phyloP scores from a whole-genome alignment of 2,888 invertebrate genomes.

The Eupeodes latifasciatus region DNA sequence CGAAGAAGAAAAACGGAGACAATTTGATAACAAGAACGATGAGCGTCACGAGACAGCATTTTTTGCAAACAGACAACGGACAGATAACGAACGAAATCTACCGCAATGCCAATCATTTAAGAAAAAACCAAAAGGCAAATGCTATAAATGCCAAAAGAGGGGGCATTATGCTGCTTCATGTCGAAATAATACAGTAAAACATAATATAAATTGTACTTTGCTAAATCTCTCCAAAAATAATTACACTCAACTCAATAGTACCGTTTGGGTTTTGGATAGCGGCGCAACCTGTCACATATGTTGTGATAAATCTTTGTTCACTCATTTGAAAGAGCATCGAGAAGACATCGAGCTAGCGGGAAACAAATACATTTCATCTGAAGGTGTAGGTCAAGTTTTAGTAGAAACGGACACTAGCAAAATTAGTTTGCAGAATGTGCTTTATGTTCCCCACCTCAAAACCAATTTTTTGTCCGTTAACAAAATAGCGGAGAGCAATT shows the following conservation, averaged over 20 bases:
- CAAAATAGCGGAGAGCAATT: conserved; percentile 38
- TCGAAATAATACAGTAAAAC: conserved; percentile 13
- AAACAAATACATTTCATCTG: conserved; percentile 32
- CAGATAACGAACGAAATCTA: not conserved
- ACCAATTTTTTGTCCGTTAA: conserved; percentile 40
- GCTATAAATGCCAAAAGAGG: conserved; percentile 50
- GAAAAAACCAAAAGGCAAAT: conserved; percentile 21
- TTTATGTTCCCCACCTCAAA: conserved; percentile 22
- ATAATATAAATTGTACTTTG: conserved; percentile 27
- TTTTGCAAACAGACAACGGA: conserved; percentile 24
- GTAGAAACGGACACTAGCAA: conserved; percentile 3
- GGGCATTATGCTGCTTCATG: conserved; percentile 33
- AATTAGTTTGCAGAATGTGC: conserved; percentile 3
- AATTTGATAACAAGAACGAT: conserved; percentile 2
- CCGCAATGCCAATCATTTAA: conserved; percentile 3
- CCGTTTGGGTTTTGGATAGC: conserved; percentile 33
- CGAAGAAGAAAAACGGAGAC: conserved; percentile 46
- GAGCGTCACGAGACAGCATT: conserved; percentile 41
- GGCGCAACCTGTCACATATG: conserved; percentile 28
- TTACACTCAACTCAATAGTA: conserved; percentile 23
- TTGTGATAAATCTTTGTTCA: conserved; percentile 22
- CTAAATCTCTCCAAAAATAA: conserved; percentile 12
- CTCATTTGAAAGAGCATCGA: not conserved
- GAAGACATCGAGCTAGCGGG: conserved; percentile 36
- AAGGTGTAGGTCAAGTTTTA: not conserved